Evolutionary conservation across 2,113 vertebrate species (phyloP).

Genomic region (Apteryx owenii): DNA sequence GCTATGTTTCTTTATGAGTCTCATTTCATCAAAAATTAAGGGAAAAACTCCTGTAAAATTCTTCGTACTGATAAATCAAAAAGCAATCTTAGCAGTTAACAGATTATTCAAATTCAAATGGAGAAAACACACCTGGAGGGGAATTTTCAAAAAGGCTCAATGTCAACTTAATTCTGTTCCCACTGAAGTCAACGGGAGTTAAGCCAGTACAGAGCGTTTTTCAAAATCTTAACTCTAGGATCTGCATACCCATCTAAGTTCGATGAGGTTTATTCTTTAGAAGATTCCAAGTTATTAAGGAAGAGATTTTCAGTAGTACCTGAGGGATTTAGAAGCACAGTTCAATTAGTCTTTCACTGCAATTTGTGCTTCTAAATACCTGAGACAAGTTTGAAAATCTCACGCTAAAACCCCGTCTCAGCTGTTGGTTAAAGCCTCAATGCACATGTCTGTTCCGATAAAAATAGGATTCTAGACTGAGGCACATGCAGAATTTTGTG

Average conservation of each 20-base stretch:
- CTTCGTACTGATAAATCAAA: slow-evolving; percentile 34
- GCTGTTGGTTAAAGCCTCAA: slow-evolving; percentile 62
- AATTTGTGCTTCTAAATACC: slow-evolving; percentile 67
- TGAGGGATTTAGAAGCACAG: slow-evolving; percentile 64
- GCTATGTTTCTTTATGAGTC: background rate
- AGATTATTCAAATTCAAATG: slow-evolving; percentile 64
- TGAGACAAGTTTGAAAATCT: slow-evolving; percentile 71
- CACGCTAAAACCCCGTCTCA: slow-evolving; percentile 54
- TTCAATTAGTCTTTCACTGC: slow-evolving; percentile 66
- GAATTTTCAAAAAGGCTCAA: slow-evolving; percentile 63
- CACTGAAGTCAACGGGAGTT: slow-evolving; percentile 60
- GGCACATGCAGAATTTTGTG: slow-evolving; percentile 23
- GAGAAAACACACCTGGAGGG: slow-evolving; percentile 55
- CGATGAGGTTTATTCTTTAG: slow-evolving; percentile 56
- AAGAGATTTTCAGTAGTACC: slow-evolving; percentile 63
- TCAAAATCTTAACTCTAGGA: slow-evolving; percentile 54
- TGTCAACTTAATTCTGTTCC: slow-evolving; percentile 65
- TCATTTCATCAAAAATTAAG: slow-evolving; percentile 20
- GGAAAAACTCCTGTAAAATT: background rate
- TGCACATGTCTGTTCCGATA: slow-evolving; percentile 65
- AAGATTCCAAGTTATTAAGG: slow-evolving; percentile 62
- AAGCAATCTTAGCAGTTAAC: slow-evolving; percentile 58
- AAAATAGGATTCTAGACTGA: slow-evolving; percentile 48
- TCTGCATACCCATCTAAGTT: slow-evolving; percentile 60
- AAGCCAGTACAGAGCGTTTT: slow-evolving; percentile 30